Conservation (phyloP, 2,888 invertebrate species). For the Dasypolia templi region DNA sequence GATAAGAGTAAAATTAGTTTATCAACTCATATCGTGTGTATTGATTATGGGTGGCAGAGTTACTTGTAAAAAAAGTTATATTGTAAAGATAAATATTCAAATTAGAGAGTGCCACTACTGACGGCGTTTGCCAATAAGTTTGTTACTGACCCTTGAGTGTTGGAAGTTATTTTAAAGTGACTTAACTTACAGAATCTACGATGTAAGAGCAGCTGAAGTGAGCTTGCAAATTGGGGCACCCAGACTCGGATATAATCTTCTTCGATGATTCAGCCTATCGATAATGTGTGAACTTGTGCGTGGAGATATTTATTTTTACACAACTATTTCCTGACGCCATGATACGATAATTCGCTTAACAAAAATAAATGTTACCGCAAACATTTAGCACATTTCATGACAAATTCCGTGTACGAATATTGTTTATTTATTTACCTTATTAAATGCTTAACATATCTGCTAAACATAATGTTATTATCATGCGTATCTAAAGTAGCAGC, state of each 20-base stretch:
- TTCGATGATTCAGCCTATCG: background rate
- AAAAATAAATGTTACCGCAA: constrained; percentile 26
- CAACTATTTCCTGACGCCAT: constrained; percentile 3
- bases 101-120: background rate
- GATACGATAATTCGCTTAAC: constrained; percentile 23
- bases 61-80: background rate
- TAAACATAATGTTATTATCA: constrained; percentile 26
- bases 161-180: background rate
- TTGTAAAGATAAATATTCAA: background rate
- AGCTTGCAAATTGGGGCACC: background rate
- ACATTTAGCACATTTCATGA: constrained; percentile 43
- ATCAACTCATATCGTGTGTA: background rate
- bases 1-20: background rate
- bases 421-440: constrained; percentile 35
- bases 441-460: constrained; percentile 4
- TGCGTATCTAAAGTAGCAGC: background rate
- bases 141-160: background rate
- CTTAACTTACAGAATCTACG: background rate
- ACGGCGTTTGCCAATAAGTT: background rate
- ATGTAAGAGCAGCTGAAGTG: background rate
- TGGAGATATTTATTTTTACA: constrained; percentile 24
- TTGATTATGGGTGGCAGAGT: background rate
- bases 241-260: background rate
- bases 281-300: background rate
- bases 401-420: constrained; percentile 35